Conservation (phyloP, 2,797 vertebrate genomes). For the Prunella strophiata region DNA sequence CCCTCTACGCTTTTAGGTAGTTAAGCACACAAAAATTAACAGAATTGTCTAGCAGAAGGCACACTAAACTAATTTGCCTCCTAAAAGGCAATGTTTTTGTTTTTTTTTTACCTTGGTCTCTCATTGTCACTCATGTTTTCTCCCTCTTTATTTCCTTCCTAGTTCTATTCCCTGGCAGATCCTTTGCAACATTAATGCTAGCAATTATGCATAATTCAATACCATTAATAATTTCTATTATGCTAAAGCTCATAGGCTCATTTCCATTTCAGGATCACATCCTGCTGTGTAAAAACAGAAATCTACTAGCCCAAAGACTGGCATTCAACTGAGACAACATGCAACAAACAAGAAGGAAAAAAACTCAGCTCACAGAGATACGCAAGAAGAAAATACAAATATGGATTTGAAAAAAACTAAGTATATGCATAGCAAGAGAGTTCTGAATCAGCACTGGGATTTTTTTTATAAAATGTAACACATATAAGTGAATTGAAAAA, state of each 20-base stretch:
- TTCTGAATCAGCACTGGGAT: background rate
- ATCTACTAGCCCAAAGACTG: conserved; percentile 6
- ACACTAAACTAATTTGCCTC: background rate
- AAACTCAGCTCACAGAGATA: background rate
- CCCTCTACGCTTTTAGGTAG: background rate
- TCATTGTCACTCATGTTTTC: background rate
- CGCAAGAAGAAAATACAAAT: conserved; percentile 10
- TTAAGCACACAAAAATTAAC: background rate
- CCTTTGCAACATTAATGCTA: conserved; percentile 56
- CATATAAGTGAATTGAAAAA: background rate
- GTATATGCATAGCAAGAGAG: background rate
- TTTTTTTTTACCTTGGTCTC: background rate
- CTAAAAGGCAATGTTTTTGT: background rate
- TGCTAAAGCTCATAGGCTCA: conserved; percentile 3
- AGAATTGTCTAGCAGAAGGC: background rate
- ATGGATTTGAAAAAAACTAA: background rate
- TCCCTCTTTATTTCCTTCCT: background rate
- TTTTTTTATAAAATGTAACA: background rate
- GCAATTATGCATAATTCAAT: conserved; percentile 58
- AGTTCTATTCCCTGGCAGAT: conserved; percentile 8
- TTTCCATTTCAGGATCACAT: background rate
- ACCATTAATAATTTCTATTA: conserved; percentile 64
- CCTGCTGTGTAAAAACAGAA: conserved; percentile 1
- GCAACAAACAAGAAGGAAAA: background rate
- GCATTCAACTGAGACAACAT: conserved; percentile 15